Conservation (phyloP, 2,888 invertebrate species). For the Drosophila villosipedis region DNA sequence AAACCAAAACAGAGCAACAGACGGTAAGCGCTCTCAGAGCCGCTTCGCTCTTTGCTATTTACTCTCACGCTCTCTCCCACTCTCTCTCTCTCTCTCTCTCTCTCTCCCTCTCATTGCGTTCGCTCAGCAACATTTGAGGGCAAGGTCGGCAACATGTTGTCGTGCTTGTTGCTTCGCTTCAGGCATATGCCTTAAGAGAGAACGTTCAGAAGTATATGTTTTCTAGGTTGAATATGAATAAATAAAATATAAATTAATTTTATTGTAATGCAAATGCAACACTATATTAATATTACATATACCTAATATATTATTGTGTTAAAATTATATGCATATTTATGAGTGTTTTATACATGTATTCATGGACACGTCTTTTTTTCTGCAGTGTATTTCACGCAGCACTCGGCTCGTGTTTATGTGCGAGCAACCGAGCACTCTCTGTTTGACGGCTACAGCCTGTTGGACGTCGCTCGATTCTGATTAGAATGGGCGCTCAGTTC, state of each 20-base stretch:
- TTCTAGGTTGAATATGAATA: not conserved
- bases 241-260: not conserved
- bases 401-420: constrained; percentile 23
- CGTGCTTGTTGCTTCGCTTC: constrained; percentile 50
- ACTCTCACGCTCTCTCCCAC: constrained; percentile 4
- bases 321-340: not conserved
- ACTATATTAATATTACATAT: not conserved
- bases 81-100: constrained; percentile 13
- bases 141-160: constrained; percentile 77
- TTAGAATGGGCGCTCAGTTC: constrained; percentile 69
- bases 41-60: constrained; percentile 1
- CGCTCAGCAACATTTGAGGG: constrained; percentile 55
- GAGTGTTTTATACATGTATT: not conserved
- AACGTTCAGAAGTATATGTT: not conserved
- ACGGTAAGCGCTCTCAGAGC: constrained; percentile 21
- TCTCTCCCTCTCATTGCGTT: constrained; percentile 13
- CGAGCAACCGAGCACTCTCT: constrained; percentile 36
- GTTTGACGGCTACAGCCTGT: constrained; percentile 54
- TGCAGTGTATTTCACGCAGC: constrained; percentile 27
- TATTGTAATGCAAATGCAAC: not conserved
- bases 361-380: not conserved
- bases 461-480: constrained; percentile 60
- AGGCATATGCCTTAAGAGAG: constrained; percentile 7
- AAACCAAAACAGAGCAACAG: constrained; percentile 67
- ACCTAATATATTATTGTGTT: not conserved